Evolutionary conservation across 2,888 invertebrate genomes (phyloP).

Genomic region (Zelleria hepariella): DNA sequence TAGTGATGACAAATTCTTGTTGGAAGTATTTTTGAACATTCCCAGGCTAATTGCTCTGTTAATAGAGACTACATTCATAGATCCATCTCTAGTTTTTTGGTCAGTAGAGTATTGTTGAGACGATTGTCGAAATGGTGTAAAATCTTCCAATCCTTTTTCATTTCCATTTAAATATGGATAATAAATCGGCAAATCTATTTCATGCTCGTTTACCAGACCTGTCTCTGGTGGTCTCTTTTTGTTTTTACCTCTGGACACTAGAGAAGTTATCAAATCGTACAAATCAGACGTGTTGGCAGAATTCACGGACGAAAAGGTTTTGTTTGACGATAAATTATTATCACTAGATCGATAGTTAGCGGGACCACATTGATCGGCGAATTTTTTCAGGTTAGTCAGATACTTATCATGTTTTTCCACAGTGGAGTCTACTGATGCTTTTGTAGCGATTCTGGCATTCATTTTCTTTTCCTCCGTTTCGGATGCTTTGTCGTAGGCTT

Average conservation of each 20-base stretch:
- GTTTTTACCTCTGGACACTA: neutral
- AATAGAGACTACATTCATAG: neutral
- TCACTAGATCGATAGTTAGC: neutral
- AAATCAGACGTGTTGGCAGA: neutral
- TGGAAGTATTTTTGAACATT: neutral
- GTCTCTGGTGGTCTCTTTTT: neutral
- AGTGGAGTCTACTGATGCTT: neutral
- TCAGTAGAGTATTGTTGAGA: neutral
- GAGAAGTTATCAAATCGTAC: neutral
- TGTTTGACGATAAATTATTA: neutral
- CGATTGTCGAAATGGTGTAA: neutral
- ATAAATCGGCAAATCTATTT: too few relatives aligned
- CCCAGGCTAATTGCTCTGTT: neutral
- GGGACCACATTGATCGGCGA: neutral
- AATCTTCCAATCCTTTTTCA: neutral
- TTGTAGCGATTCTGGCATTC: neutral
- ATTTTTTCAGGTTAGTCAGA: neutral
- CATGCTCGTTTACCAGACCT: too few relatives aligned
- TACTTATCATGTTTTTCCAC: neutral
- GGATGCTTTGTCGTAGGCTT: neutral
- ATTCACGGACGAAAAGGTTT: neutral
- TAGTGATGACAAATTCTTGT: neutral
- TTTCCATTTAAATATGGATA: too few relatives aligned
- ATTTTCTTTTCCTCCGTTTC: neutral
- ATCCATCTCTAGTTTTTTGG: neutral